A percentile compares a stretch with the other conserved stretches of the same genome.
phyloP scores from a whole-genome alignment of 2,888 invertebrate species.

The Neoaliturus tenellus region DNA sequence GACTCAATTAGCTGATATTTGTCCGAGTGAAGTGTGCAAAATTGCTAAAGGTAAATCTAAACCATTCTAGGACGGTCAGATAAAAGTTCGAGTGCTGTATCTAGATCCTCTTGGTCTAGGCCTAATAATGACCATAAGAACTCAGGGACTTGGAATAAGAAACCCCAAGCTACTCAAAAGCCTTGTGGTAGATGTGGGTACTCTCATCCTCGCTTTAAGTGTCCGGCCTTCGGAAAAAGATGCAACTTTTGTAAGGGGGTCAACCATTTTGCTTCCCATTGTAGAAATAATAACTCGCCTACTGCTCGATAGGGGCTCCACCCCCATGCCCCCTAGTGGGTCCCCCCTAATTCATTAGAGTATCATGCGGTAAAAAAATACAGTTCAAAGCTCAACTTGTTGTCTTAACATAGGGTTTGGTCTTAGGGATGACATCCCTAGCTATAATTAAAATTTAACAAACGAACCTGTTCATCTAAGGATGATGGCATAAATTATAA shows the following conservation, averaged over 20 bases:
- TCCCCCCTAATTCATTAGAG: too few relatives aligned
- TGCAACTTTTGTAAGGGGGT: slow-evolving; percentile 4
- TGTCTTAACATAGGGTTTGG: too few relatives aligned
- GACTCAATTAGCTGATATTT: slow-evolving; percentile 10
- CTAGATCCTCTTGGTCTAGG: neutral
- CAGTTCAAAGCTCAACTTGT: too few relatives aligned
- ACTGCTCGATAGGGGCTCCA: too few relatives aligned
- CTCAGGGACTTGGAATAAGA: neutral
- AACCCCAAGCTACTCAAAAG: neutral
- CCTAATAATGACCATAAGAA: neutral
- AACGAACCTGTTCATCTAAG: too few relatives aligned
- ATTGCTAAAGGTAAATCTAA: neutral
- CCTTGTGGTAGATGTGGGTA: neutral
- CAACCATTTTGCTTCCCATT: neutral
- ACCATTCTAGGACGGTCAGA: too few relatives aligned
- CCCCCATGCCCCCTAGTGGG: too few relatives aligned
- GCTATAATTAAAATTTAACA: too few relatives aligned
- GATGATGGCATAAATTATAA: too few relatives aligned
- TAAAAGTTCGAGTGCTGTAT: neutral
- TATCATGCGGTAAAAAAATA: too few relatives aligned
- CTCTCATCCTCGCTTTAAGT: neutral
- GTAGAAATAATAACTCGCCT: slow-evolving; percentile 1
- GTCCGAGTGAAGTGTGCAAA: neutral
- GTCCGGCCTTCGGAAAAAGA: slow-evolving; percentile 5
- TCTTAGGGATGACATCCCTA: too few relatives aligned